A percentile compares a stretch with the other conserved stretches of the same genome.
phyloP scores from a whole-genome alignment of 2,888 invertebrate genomes.

The Acrobasis suavella region DNA sequence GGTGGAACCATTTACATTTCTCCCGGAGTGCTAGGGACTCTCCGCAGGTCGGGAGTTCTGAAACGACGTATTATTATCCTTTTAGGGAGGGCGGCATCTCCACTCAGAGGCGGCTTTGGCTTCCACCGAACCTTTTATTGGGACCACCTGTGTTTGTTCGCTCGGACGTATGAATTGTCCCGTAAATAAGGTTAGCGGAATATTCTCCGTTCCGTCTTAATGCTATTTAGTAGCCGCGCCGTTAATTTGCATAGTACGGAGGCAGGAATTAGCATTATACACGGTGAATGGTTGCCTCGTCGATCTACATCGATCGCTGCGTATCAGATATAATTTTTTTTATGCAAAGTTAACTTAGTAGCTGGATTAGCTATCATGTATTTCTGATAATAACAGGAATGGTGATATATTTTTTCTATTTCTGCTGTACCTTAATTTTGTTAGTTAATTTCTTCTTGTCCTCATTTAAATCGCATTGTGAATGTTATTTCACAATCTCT shows the following conservation, averaged over 20 bases:
- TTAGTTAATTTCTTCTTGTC: too few species aligned
- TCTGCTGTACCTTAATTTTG: too few species aligned
- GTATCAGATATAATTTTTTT: conserved; percentile 15
- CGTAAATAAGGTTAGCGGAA: conserved; percentile 79
- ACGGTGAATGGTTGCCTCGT: conserved; percentile 48
- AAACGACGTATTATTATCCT: conserved; percentile 82
- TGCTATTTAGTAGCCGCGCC: conserved; percentile 71
- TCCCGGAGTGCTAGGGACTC: conserved; percentile 65
- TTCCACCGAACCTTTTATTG: conserved; percentile 75
- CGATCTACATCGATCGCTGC: conserved; percentile 18
- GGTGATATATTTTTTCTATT: too few species aligned
- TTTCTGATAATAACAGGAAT: too few species aligned
- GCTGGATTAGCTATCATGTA: conserved; percentile 3
- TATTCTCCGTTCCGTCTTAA: conserved; percentile 67
- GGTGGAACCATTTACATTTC: conserved; percentile 77
- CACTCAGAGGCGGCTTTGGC: conserved; percentile 61
- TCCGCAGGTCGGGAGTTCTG: conserved; percentile 59
- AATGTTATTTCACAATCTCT: too few species aligned
- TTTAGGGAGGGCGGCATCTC: conserved; percentile 80
- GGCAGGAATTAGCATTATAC: conserved; percentile 73
- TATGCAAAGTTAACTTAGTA: neutral
- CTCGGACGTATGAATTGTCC: conserved; percentile 80
- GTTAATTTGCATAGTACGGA: conserved; percentile 69
- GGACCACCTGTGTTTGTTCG: conserved; percentile 78
- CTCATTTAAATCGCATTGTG: too few species aligned